Conservation (phyloP, 2,888 invertebrate genomes). For the Lepidochitona cinerea region DNA sequence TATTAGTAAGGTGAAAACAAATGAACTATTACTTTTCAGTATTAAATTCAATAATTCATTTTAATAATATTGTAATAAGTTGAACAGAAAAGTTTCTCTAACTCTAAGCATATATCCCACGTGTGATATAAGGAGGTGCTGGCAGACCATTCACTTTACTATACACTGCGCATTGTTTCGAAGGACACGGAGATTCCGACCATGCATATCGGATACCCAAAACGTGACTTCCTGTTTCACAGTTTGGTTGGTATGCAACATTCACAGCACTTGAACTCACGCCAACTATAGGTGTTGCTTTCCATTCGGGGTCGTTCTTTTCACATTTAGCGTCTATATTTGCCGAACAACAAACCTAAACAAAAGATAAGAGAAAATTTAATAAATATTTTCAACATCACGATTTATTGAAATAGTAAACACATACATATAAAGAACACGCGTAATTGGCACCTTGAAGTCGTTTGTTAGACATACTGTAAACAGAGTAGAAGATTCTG, state of each 20-base stretch:
- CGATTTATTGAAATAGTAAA: too few relatives aligned
- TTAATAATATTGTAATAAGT: too few relatives aligned
- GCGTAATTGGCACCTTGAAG: too few relatives aligned
- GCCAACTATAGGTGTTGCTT: background rate
- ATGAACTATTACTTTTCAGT: too few relatives aligned
- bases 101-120: background rate
- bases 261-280: background rate
- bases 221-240: background rate
- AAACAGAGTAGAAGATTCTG: background rate
- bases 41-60: too few relatives aligned
- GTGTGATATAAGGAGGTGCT: constrained; percentile 31
- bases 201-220: constrained; percentile 44
- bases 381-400: too few relatives aligned
- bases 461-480: background rate
- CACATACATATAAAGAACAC: too few relatives aligned
- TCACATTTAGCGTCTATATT: background rate
- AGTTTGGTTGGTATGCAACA: background rate
- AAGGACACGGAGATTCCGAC: constrained; percentile 40
- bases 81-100: too few relatives aligned
- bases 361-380: background rate
- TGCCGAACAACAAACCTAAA: background rate
- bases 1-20: too few relatives aligned
- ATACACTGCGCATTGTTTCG: constrained; percentile 38
- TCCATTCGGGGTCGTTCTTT: background rate
- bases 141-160: constrained; percentile 34